Evolutionary conservation across 2,888 invertebrate genomes (phyloP).

Genomic region (Agrenia bidenticulata): DNA sequence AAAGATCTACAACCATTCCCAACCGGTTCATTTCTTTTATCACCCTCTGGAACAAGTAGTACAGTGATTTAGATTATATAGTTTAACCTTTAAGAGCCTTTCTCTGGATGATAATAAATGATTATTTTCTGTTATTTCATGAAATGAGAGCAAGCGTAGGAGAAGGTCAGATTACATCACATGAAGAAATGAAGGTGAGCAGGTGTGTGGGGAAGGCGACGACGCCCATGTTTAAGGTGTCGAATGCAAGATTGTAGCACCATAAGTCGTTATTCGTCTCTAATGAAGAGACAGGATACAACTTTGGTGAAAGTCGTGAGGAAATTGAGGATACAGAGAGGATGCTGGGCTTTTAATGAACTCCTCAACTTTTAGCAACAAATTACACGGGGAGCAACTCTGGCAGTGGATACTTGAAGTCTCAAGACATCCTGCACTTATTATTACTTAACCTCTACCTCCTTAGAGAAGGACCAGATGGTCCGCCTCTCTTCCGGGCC

Average conservation of each 20-base stretch:
- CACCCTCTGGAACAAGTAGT: conserved; percentile 61
- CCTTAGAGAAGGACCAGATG: not conserved
- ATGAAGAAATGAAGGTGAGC: no score
- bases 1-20: conserved; percentile 70
- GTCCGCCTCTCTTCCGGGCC: no score
- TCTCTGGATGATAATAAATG: no score
- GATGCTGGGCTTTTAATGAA: conserved; percentile 11
- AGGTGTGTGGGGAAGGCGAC: no score
- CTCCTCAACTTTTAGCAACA: conserved; percentile 2
- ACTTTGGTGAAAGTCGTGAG: not conserved
- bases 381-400: not conserved
- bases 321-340: not conserved
- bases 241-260: not conserved
- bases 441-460: not conserved
- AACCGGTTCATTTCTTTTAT: conserved; percentile 69
- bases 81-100: no score
- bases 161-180: not conserved
- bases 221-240: no score
- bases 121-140: no score
- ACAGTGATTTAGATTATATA: no score
- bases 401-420: not conserved
- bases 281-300: not conserved
- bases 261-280: not conserved
- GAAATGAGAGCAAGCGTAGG: not conserved
- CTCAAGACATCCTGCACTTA: not conserved